Evolutionary conservation across 2,888 invertebrate genomes (phyloP), one percentile per base, ranked within the genome.

Genomic region (Heliconius sara): DNA sequence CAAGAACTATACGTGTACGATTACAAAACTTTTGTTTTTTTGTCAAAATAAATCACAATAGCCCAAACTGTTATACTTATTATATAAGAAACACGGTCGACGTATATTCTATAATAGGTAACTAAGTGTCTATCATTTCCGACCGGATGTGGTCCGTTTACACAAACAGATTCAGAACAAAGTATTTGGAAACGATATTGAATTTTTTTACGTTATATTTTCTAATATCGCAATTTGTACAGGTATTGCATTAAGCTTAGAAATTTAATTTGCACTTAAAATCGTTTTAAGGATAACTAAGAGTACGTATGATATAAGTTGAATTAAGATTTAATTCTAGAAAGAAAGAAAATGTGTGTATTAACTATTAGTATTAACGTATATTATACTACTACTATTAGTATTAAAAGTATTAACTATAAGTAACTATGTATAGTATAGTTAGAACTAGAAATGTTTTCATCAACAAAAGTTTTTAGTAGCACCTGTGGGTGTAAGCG

Each of bases 101-200:
- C 43, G 47, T 66, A 75, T 65, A 43, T 10, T 19, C 9, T 52
- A 7, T 1, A 27, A 16, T 27, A 25, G 65, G 65, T n/a, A 43
- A 39, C 22, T n/a, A 43, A 25, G 30, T 19, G 65, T 65, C 47
- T 77, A 65, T 65, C 65, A 66, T 65, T 65, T 72, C 12, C 30
- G 73, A 39, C 34, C 60, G 60, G 73, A 73, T 73, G 34, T 52
- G 34, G 25, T 52, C 2, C 72, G 77, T 78, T 78, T 66, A 78
- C 68, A 75, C 68, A 75, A 79, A 74, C 47, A 63, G 68, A 63
- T 75, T 63, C 22, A 75, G 34, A 75, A 75, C 47, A 63, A 67
- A 67, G 47, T 63, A 75, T 70, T 68, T 79, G 22, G 75, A n/a
- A 66, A 75, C 47, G 75, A 75, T 75, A 75, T 47, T 66, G 27